Percentiles rank a stretch among this genome's conserved stretches.
Evolutionary conservation across 2,113 vertebrate genomes (phyloP).

Genomic region (Dipodomys spectabilis): DNA sequence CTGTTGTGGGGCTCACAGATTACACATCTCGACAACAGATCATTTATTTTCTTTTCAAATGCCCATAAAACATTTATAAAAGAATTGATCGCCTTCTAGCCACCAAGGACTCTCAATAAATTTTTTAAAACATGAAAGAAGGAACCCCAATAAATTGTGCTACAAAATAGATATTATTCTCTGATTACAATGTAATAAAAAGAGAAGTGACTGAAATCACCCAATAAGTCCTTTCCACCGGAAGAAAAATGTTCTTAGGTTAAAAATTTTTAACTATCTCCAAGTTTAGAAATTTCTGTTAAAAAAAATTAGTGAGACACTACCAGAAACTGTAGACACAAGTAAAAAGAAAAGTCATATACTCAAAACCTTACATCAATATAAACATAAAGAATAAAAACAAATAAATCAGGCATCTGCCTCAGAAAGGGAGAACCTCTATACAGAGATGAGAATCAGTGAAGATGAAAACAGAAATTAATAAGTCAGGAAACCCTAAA

Average conservation of each 20-base stretch:
- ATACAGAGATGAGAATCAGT: neutral
- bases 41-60: constrained; percentile 53
- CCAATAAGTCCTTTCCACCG: neutral
- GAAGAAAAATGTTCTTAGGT: neutral
- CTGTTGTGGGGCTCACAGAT: neutral
- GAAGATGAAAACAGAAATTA: neutral
- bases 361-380: neutral
- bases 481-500: neutral
- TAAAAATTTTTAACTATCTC: neutral
- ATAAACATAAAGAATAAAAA: neutral
- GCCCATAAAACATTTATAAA: constrained; percentile 41
- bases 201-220: constrained; percentile 4
- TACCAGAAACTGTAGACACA: neutral
- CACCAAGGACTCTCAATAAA: neutral
- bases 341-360: constrained; percentile 24
- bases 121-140: neutral
- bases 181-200: constrained; percentile 11
- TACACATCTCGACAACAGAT: neutral
- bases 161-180: neutral
- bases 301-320: neutral
- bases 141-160: neutral
- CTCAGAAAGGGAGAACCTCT: neutral
- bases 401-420: neutral
- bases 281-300: constrained; percentile 1
- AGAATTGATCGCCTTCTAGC: constrained; percentile 25